These are phyloP conservation scores for Teleogryllus occipitalis DNA, from an alignment of 1,140 invertebrate genomes.

Conservation along the genomic window DNA sequence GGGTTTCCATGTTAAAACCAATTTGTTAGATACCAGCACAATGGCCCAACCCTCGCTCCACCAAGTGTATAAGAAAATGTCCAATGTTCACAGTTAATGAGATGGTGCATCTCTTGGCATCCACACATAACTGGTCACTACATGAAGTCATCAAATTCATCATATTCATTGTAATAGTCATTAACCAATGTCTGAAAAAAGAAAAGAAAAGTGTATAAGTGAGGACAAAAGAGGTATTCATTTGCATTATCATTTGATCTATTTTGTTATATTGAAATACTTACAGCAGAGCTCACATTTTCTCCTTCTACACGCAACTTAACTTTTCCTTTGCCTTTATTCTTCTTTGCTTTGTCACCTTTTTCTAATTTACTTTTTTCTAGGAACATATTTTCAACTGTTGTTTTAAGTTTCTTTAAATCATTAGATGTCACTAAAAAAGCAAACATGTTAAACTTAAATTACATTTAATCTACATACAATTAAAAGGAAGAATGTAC, in stretches of 20 bases:
- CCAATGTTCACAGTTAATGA: neutral
- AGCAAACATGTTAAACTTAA: conserved; percentile 23
- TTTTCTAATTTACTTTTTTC: conserved; percentile 68
- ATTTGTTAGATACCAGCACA: conserved; percentile 1
- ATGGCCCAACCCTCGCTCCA: neutral
- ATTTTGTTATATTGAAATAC: neutral
- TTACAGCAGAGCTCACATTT: conserved; percentile 42
- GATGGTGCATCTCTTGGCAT: neutral
- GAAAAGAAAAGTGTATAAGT: neutral
- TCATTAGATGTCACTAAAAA: conserved; percentile 57
- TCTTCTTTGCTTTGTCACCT: conserved; percentile 54
- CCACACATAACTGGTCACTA: neutral
- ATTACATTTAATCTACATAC: too few relatives aligned
- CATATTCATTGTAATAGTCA: conserved; percentile 10
- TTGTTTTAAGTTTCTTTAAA: conserved; percentile 73
- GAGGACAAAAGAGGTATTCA: neutral
- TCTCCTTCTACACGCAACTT: conserved; percentile 67
- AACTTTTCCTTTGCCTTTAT: conserved; percentile 57
- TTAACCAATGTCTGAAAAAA: conserved; percentile 12
- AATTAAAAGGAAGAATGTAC: neutral
- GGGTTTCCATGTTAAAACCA: neutral
- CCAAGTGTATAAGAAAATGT: neutral
- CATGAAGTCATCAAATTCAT: conserved; percentile 14
- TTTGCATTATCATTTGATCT: neutral
- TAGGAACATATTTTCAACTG: conserved; percentile 65